Percentiles rank a stretch among this genome's conserved stretches.
Conservation (phyloP, 2,888 invertebrate genomes). For the Dasypolia templi region DNA sequence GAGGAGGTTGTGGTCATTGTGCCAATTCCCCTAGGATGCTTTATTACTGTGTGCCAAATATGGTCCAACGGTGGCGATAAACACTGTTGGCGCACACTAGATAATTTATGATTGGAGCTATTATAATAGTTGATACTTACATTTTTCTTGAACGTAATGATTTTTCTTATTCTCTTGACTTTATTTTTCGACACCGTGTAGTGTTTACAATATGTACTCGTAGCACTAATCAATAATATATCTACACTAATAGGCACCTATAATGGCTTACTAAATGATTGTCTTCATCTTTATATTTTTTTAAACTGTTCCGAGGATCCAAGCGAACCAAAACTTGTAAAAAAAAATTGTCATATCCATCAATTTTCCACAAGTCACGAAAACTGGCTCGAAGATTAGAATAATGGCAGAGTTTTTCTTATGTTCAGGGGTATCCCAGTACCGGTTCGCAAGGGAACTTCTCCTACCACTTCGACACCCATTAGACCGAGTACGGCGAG, state of each 20-base stretch:
- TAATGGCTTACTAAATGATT: not conserved
- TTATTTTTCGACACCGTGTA: not conserved
- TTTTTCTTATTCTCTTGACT: not conserved
- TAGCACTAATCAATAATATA: not conserved
- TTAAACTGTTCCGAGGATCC: not conserved
- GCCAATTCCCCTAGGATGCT: conserved; percentile 48
- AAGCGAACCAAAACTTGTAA: too few species aligned
- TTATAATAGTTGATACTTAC: not conserved
- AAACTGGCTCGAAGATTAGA: not conserved
- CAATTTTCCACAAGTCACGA: too few species aligned
- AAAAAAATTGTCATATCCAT: too few species aligned
- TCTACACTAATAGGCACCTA: not conserved
- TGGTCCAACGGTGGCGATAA: conserved; percentile 20
- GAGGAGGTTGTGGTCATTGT: conserved; percentile 33
- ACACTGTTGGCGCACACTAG: conserved; percentile 2
- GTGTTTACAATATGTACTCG: not conserved
- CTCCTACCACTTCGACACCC: conserved; percentile 83
- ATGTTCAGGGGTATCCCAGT: conserved; percentile 89
- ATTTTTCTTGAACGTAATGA: not conserved
- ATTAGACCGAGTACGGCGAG: conserved; percentile 69
- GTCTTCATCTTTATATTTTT: not conserved
- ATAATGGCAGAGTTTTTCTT: not conserved
- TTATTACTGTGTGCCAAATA: conserved; percentile 55
- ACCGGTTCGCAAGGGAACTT: conserved; percentile 85
- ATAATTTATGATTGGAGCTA: conserved; percentile 21